phyloP scores from a whole-genome alignment of 1,140 invertebrate species.

The Trichonephila clavipes region DNA sequence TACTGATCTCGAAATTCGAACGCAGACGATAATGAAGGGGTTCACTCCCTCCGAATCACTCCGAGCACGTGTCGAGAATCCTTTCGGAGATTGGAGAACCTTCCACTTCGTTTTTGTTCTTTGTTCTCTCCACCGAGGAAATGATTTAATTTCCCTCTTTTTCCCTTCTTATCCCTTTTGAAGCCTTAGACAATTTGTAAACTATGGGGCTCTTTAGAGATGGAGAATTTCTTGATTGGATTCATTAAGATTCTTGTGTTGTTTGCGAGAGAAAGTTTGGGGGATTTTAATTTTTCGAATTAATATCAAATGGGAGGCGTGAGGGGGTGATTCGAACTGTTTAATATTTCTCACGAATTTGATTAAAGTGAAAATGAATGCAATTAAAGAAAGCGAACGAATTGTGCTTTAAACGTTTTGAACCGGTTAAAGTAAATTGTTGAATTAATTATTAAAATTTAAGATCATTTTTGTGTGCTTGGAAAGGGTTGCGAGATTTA shows the following conservation, averaged over 20 bases:
- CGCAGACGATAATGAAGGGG: conserved; percentile 12
- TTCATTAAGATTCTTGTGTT: background rate
- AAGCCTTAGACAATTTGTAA: background rate
- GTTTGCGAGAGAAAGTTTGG: background rate
- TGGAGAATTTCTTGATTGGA: background rate
- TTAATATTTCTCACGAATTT: too few species aligned
- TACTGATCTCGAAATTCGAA: conserved; percentile 5
- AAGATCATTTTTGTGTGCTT: too few species aligned
- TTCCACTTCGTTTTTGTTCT: background rate
- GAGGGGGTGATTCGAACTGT: too few species aligned
- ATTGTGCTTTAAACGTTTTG: too few species aligned
- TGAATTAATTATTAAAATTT: too few species aligned
- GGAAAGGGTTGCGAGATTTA: too few species aligned
- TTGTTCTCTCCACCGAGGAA: background rate
- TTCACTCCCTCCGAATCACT: conserved; percentile 1
- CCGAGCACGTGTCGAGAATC: conserved; percentile 13
- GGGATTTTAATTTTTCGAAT: background rate
- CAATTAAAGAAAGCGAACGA: too few species aligned
- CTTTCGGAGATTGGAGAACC: conserved; percentile 3
- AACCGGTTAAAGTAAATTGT: too few species aligned
- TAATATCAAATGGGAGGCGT: background rate
- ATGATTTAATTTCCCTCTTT: conserved; percentile 21
- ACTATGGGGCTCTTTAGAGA: background rate
- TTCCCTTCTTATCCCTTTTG: background rate
- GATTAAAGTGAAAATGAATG: too few species aligned